These are phyloP conservation scores for Knipowitschia caucasica DNA, from an alignment of 2,797 vertebrate species.

Conservation along the genomic window DNA sequence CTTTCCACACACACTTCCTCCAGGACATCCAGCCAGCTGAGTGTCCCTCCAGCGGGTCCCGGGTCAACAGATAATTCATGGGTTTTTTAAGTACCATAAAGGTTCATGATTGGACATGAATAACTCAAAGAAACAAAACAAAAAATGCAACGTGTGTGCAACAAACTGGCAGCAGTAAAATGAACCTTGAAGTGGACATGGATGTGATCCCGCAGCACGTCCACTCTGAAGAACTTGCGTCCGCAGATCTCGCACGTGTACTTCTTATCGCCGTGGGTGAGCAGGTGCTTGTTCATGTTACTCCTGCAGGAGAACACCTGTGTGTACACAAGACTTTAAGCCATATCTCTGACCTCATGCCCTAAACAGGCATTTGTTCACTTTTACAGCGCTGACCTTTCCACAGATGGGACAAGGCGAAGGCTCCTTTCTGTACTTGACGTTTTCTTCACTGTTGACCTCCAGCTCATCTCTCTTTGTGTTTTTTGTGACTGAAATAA, in stretches of 20 bases:
- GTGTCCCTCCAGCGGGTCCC: no score
- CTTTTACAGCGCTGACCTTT: constrained; percentile 77
- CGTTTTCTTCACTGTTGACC: constrained; percentile 83
- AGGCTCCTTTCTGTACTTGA: constrained; percentile 96
- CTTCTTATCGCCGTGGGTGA: constrained; percentile 98
- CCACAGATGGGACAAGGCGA: constrained; percentile 94
- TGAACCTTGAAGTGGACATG: constrained; percentile 98
- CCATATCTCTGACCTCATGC: not conserved
- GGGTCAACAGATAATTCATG: no score
- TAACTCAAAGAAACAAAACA: no score
- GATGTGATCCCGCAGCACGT: constrained; percentile 96
- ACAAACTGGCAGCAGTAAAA: not conserved
- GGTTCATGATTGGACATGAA: no score
- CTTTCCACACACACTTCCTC: no score
- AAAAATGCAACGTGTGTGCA: no score
- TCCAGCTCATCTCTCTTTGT: constrained; percentile 93
- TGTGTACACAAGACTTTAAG: constrained; percentile 3
- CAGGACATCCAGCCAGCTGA: no score
- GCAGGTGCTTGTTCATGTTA: constrained; percentile 98
- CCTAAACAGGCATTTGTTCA: accelerated
- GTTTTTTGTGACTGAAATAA: no score
- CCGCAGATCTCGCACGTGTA: constrained; percentile 99
- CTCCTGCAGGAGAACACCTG: constrained; percentile 98
- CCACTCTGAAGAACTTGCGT: constrained; percentile 97
- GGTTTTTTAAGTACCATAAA: no score